Conservation (phyloP, 2,113 vertebrate genomes). For the Ptyas mucosa region DNA sequence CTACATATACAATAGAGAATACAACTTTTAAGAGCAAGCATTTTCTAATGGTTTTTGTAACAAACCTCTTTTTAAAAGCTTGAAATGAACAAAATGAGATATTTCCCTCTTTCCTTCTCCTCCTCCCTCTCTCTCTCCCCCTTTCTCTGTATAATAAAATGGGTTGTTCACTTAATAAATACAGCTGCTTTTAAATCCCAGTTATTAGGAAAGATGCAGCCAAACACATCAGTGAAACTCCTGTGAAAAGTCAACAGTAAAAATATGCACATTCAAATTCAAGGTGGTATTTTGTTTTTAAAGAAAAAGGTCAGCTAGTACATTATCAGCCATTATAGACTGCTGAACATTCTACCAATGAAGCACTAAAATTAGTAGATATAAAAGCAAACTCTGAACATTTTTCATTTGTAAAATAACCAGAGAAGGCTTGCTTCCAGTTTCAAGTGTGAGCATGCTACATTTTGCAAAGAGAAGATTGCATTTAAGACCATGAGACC, state of each 20-base stretch:
- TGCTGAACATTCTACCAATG: neutral
- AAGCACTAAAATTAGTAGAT: slow-evolving; percentile 16
- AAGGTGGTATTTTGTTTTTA: neutral
- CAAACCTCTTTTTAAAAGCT: slow-evolving; percentile 38
- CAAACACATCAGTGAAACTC: slow-evolving; percentile 27
- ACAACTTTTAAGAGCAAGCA: slow-evolving; percentile 52
- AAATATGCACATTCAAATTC: neutral
- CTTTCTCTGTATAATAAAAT: slow-evolving; percentile 23
- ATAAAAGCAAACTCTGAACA: neutral
- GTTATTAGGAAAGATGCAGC: slow-evolving; percentile 11
- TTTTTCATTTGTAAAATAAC: neutral
- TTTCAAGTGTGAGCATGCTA: neutral
- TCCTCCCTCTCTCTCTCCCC: neutral
- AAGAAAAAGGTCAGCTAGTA: neutral
- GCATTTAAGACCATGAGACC: neutral
- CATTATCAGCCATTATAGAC: neutral
- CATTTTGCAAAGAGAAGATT: neutral
- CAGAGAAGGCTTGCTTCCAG: neutral
- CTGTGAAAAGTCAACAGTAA: slow-evolving; percentile 25
- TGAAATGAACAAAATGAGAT: slow-evolving; percentile 41
- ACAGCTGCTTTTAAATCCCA: neutral
- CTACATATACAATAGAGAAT: slow-evolving; percentile 57
- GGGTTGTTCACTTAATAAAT: slow-evolving; percentile 20
- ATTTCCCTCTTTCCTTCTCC: neutral
- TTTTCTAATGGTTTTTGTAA: slow-evolving; percentile 58